phyloP scores from a whole-genome alignment of 2,888 invertebrate species.

The Drosophila hamatofila region DNA sequence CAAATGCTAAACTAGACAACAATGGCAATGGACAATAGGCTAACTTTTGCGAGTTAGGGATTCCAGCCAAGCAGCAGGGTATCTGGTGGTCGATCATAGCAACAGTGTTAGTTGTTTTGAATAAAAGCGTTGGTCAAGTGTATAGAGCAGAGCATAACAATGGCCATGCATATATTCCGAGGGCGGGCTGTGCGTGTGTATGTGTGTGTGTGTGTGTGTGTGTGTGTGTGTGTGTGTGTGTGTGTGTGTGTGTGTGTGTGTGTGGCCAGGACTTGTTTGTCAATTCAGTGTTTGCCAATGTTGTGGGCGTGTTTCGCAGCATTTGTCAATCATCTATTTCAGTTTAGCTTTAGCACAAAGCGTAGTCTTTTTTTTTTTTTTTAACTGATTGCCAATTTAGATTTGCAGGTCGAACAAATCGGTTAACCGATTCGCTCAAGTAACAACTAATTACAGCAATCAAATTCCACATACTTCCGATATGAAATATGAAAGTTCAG shows the following conservation, averaged over 20 bases:
- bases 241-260: not conserved
- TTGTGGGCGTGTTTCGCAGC: slow-evolving; percentile 26
- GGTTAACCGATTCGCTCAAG: not conserved
- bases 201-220: not conserved
- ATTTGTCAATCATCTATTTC: slow-evolving; percentile 62
- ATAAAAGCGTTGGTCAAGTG: slow-evolving; percentile 1
- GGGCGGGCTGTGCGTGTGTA: not conserved
- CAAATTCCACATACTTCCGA: not conserved
- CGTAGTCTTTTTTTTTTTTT: slow-evolving; percentile 29
- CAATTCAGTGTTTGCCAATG: slow-evolving; percentile 4
- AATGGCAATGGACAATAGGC: not conserved
- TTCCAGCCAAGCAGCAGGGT: not conserved
- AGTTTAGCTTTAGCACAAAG: slow-evolving; percentile 64
- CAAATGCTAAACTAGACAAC: not conserved
- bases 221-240: not conserved
- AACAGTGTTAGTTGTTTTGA: not conserved
- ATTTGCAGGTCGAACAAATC: slow-evolving; percentile 21
- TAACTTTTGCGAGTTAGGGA: not conserved
- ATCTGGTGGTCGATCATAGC: not conserved
- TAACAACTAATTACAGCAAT: not conserved
- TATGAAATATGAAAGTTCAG: not conserved
- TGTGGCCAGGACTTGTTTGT: slow-evolving; percentile 2
- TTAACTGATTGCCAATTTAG: slow-evolving; percentile 73
- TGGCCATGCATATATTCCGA: not conserved
- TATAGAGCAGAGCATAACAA: slow-evolving; percentile 5